phyloP scores from a whole-genome alignment of 2,113 vertebrate species.

The Origma solitaria region DNA sequence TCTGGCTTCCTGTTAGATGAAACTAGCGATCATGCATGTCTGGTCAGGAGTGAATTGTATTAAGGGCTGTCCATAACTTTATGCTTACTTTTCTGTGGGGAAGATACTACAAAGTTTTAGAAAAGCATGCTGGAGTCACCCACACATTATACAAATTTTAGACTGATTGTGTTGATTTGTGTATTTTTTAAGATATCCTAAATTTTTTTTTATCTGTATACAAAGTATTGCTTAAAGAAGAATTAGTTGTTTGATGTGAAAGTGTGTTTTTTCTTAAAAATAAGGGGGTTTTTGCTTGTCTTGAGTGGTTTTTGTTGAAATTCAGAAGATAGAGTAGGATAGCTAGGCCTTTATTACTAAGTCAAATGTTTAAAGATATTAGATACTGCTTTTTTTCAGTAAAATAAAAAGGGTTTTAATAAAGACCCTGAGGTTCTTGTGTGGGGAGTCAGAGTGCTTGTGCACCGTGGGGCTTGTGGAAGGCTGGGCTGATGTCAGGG shows the following conservation, averaged over 20 bases:
- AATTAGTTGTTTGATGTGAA: not conserved
- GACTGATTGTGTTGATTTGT: not conserved
- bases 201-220: not conserved
- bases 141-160: not conserved
- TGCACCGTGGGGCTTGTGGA: rapidly evolving
- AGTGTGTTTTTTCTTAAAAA: not conserved
- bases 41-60: not conserved
- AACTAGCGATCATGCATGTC: not conserved
- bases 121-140: not conserved
- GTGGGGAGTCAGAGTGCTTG: not conserved
- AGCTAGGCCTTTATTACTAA: not conserved
- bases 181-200: not conserved
- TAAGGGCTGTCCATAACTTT: not conserved
- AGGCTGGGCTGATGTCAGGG: not conserved
- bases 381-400: not conserved
- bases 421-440: not conserved
- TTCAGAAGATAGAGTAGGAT: not conserved
- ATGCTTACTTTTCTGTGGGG: not conserved
- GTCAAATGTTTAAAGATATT: not conserved
- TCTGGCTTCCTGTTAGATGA: not conserved
- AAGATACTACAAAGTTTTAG: not conserved
- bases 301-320: not conserved
- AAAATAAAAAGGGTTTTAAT: not conserved
- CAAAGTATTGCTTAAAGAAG: not conserved
- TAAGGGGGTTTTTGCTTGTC: not conserved